Conservation (phyloP, 2,113 vertebrate genomes). For the Hippoglossus stenolepis region DNA sequence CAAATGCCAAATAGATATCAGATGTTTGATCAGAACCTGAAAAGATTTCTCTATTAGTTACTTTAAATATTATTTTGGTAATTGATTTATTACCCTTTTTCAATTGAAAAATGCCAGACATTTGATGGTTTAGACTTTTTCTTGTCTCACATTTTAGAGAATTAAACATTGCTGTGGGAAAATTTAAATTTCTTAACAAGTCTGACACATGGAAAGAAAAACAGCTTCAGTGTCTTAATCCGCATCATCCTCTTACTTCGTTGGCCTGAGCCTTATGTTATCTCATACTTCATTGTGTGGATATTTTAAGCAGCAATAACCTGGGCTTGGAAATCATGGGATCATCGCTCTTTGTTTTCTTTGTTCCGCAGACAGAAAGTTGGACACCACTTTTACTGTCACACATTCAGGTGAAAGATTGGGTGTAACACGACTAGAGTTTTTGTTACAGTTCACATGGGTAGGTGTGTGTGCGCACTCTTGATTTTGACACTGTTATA, state of each 20-base stretch:
- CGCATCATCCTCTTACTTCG: not conserved
- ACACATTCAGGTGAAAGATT: constrained; percentile 20
- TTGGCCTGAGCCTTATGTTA: not conserved
- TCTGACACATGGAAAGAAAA: too few species aligned
- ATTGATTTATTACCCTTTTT: too few species aligned
- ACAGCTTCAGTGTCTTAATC: not conserved
- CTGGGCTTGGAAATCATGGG: constrained; percentile 1
- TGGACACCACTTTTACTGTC: not conserved
- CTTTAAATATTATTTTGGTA: too few species aligned
- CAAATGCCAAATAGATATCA: not conserved
- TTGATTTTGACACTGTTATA: not conserved
- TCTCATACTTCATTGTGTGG: constrained; percentile 7
- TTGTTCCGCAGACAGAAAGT: constrained; percentile 31
- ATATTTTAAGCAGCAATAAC: constrained; percentile 35
- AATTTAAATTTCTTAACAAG: not conserved
- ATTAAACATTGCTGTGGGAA: too few species aligned
- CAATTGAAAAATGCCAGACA: too few species aligned
- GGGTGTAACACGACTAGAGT: constrained; percentile 4
- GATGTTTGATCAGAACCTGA: not conserved
- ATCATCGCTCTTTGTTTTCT: constrained; percentile 24
- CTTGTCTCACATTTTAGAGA: too few species aligned
- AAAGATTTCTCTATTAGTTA: not conserved
- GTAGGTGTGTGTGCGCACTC: not conserved
- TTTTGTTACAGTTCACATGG: not conserved
- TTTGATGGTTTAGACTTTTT: too few species aligned